Percentiles rank a stretch among this genome's conserved stretches.
Evolutionary conservation across 2,797 vertebrate species (phyloP).

Genomic region (Leptatherina wallacei): DNA sequence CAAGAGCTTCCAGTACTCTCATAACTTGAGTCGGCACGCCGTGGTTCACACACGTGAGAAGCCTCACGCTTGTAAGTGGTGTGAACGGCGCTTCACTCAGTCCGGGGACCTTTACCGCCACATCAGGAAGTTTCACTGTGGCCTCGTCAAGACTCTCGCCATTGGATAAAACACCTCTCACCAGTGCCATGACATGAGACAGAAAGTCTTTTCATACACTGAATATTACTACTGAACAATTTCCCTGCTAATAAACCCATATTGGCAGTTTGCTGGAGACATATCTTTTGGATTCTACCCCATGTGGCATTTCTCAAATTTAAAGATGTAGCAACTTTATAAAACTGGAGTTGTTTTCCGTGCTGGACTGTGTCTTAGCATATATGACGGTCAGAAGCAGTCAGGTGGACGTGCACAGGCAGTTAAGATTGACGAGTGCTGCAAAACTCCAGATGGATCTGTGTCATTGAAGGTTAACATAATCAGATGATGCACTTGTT

Average conservation of each 20-base stretch:
- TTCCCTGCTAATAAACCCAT: constrained; percentile 45
- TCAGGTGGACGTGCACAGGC: constrained; percentile 40
- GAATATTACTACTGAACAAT: constrained; percentile 68
- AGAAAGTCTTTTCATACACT: constrained; percentile 63
- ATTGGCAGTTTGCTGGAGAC: constrained; percentile 59
- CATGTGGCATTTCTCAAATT: constrained; percentile 66
- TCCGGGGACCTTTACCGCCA: constrained; percentile 98
- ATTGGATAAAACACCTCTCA: constrained; percentile 78
- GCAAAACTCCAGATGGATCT: constrained; percentile 60
- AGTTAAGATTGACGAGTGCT: constrained; percentile 53
- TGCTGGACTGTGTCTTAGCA: constrained; percentile 45
- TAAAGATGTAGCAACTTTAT: constrained; percentile 67
- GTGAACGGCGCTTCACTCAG: constrained; percentile 97
- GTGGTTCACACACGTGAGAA: constrained; percentile 98
- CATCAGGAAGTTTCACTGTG: constrained; percentile 98
- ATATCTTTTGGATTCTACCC: constrained; percentile 65
- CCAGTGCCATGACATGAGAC: constrained; percentile 60
- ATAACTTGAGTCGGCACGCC: constrained; percentile 97
- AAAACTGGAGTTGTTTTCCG: constrained; percentile 59
- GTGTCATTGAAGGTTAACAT: constrained; percentile 64
- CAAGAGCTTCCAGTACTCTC: constrained; percentile 99
- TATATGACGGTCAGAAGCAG: constrained; percentile 31
- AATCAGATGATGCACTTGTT: constrained; percentile 77
- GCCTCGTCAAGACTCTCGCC: constrained; percentile 92
- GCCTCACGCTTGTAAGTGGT: constrained; percentile 98